Conservation (phyloP, 2,797 vertebrate species). For the Luscinia megarhynchos region DNA sequence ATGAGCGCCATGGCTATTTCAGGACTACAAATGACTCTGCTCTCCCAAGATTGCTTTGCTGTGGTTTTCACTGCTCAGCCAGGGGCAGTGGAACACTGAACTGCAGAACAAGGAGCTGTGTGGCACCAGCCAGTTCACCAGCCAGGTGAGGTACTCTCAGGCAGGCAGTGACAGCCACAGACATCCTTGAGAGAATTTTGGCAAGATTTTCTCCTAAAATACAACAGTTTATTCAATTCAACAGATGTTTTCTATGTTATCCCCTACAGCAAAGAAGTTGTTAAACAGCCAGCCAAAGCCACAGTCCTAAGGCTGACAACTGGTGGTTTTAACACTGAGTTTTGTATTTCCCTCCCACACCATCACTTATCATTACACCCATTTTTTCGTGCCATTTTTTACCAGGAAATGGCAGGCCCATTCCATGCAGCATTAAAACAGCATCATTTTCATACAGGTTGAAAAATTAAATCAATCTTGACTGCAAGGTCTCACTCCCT, state of each 20-base stretch:
- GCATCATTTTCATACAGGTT: neutral
- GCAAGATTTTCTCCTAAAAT: neutral
- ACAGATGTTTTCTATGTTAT: neutral
- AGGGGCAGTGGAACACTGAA: rapidly evolving
- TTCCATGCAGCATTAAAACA: neutral
- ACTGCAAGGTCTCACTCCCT: neutral
- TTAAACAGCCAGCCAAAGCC: neutral
- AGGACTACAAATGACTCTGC: neutral
- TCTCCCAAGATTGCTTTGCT: neutral
- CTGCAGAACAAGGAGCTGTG: neutral
- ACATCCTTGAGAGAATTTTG: neutral
- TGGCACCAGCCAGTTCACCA: neutral
- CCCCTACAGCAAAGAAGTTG: neutral
- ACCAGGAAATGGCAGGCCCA: neutral
- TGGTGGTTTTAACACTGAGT: rapidly evolving
- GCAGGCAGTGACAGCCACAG: rapidly evolving
- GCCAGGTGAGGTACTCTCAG: neutral
- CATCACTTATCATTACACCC: neutral
- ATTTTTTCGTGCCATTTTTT: neutral
- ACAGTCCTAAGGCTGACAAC: neutral
- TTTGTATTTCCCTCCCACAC: neutral
- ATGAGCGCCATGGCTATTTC: neutral
- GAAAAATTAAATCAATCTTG: neutral
- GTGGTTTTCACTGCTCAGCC: neutral
- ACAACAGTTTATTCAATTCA: neutral